These are phyloP conservation scores for Bradypus variegatus DNA, from an alignment of 2,797 vertebrate genomes.

Conservation along the genomic window DNA sequence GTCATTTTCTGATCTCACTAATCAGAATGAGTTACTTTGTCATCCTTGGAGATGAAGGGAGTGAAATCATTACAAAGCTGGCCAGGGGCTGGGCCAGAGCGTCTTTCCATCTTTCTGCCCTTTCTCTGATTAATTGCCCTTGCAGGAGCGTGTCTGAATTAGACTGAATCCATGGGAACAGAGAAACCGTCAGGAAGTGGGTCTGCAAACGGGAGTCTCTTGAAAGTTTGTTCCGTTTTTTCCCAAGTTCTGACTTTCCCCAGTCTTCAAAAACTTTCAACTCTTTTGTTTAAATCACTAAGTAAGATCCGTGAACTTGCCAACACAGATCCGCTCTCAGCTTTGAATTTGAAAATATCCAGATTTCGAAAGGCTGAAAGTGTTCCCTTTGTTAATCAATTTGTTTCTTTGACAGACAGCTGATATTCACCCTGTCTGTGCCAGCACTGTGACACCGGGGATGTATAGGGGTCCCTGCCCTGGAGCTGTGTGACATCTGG, in stretches of 20 bases:
- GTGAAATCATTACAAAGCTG: fast-evolving
- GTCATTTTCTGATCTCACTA: not conserved
- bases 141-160: not conserved
- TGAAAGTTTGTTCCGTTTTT: not conserved
- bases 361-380: not conserved
- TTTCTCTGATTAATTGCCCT: not conserved
- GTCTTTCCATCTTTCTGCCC: fast-evolving
- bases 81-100: not conserved
- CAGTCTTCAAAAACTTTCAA: not conserved
- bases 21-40: not conserved
- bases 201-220: not conserved
- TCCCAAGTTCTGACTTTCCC: not conserved
- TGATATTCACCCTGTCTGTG: not conserved
- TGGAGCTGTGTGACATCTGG: not conserved
- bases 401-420: not conserved
- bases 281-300: conserved; percentile 1
- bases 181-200: not conserved
- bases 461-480: fast-evolving
- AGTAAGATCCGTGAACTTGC: not conserved
- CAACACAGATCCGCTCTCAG: not conserved
- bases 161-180: not conserved
- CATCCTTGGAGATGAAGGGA: not conserved
- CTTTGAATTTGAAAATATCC: conserved; percentile 11
- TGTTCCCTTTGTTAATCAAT: not conserved
- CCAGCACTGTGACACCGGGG: fast-evolving